Percentiles rank a stretch among this genome's conserved stretches.
phyloP scores from a whole-genome alignment of 2,888 invertebrate species.

The Marasmarcha lunaedactyla region DNA sequence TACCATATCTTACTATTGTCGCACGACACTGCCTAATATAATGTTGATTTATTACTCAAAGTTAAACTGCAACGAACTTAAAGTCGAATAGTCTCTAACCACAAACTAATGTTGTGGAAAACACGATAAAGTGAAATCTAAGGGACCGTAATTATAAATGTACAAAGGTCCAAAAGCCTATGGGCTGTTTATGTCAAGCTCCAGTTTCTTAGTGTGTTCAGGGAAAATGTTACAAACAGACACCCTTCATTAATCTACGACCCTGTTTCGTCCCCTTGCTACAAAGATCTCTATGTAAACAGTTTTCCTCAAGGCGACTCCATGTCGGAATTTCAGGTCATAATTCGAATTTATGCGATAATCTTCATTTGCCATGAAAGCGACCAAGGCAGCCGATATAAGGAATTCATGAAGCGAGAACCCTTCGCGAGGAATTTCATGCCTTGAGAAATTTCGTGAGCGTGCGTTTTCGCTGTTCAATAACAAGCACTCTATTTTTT shows the following conservation, averaged over 20 bases:
- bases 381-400: slow-evolving; percentile 39
- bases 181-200: background rate
- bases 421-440: background rate
- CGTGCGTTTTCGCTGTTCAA: too few species aligned
- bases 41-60: too few species aligned
- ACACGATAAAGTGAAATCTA: too few species aligned
- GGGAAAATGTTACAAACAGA: background rate
- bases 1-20: too few species aligned
- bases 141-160: background rate
- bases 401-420: slow-evolving; percentile 43
- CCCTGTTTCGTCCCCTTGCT: slow-evolving; percentile 18
- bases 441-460: background rate
- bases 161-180: background rate
- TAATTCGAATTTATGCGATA: slow-evolving; percentile 40
- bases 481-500: too few species aligned
- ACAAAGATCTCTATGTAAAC: slow-evolving; percentile 14
- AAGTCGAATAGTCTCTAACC: too few species aligned
- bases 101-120: background rate
- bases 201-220: background rate
- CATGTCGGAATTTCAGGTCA: slow-evolving; percentile 20
- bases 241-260: slow-evolving; percentile 25
- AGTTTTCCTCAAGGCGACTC: slow-evolving; percentile 25
- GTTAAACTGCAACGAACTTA: too few species aligned
- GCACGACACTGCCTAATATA: too few species aligned
- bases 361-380: slow-evolving; percentile 37